phyloP scores from a whole-genome alignment of 2,113 vertebrate genomes.

The Scartelaos histophorus region DNA sequence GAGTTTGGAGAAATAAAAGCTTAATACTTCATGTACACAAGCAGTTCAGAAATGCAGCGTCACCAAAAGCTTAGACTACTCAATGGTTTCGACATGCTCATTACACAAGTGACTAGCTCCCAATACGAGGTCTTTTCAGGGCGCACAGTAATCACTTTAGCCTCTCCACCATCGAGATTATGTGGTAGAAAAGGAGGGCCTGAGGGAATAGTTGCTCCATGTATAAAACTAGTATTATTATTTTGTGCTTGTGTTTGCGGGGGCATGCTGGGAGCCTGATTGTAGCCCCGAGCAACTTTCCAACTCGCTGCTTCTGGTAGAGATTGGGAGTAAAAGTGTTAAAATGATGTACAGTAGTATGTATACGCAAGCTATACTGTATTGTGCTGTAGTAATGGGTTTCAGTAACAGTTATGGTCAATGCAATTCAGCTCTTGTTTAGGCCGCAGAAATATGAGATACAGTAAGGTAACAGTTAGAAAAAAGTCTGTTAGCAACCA shows the following conservation, averaged over 20 bases:
- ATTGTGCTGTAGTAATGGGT: constrained; percentile 40
- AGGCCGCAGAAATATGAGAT: constrained; percentile 26
- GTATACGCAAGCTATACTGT: constrained; percentile 32
- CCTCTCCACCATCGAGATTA: constrained; percentile 8
- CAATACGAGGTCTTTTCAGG: constrained; percentile 34
- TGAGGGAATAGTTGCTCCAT: constrained; percentile 7
- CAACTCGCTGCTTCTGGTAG: constrained; percentile 11
- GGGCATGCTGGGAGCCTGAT: constrained; percentile 34
- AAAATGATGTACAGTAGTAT: constrained; percentile 34
- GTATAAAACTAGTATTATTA: constrained; percentile 47
- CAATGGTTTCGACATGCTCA: constrained; percentile 39
- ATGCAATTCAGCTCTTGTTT: constrained; percentile 22
- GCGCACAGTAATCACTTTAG: constrained; percentile 34
- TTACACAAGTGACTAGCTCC: constrained; percentile 51
- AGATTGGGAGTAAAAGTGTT: constrained; percentile 22
- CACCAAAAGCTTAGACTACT: constrained; percentile 28
- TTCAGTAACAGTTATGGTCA: constrained; percentile 32
- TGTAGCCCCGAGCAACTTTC: constrained; percentile 41
- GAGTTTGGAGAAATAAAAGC: background rate
- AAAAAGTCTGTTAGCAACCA: background rate
- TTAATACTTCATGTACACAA: constrained; percentile 1
- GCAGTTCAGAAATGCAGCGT: constrained; percentile 26
- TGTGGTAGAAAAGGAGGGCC: constrained; percentile 12
- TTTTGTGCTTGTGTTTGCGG: constrained; percentile 29
- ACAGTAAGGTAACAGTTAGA: background rate